phyloP scores from a whole-genome alignment of 1,140 invertebrate species.

The Bombus pascuorum region DNA sequence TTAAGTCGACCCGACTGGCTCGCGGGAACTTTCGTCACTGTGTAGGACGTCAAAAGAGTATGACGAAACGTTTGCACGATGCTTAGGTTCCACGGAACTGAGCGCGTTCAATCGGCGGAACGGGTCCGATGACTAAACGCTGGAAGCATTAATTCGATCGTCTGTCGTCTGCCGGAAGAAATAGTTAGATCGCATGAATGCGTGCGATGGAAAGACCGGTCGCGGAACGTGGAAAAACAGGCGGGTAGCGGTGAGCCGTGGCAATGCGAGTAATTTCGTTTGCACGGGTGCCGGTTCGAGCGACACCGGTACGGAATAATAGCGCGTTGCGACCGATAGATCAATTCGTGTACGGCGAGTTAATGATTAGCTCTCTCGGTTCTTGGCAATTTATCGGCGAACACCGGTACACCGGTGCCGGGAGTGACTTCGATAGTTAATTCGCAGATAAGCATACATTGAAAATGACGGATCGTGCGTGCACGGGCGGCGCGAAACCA shows the following conservation, averaged over 20 bases:
- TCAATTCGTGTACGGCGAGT: conserved; percentile 49
- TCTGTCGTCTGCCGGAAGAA: conserved; percentile 23
- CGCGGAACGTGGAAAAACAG: not conserved
- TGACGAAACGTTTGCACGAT: not conserved
- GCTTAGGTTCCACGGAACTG: not conserved
- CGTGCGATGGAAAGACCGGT: conserved; percentile 19
- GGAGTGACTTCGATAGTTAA: conserved; percentile 56
- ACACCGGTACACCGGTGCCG: conserved; percentile 19
- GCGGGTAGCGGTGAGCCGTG: not conserved
- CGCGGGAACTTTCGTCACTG: not conserved
- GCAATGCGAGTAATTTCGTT: conserved; percentile 37
- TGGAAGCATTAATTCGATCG: not conserved
- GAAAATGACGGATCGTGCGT: conserved; percentile 55
- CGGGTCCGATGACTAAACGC: too few relatives aligned
- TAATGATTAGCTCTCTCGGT: conserved; percentile 53
- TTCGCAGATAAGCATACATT: conserved; percentile 56
- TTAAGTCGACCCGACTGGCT: not conserved
- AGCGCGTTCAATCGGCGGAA: not conserved
- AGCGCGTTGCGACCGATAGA: conserved; percentile 47
- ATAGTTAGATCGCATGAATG: not conserved
- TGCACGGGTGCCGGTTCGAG: conserved; percentile 29
- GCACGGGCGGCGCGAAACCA: conserved; percentile 30
- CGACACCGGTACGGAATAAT: conserved; percentile 45
- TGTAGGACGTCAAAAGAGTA: not conserved
- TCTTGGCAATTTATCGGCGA: conserved; percentile 54